Evolutionary conservation across 1,140 invertebrate genomes (phyloP).

Genomic region (Zaprionus ornatus): DNA sequence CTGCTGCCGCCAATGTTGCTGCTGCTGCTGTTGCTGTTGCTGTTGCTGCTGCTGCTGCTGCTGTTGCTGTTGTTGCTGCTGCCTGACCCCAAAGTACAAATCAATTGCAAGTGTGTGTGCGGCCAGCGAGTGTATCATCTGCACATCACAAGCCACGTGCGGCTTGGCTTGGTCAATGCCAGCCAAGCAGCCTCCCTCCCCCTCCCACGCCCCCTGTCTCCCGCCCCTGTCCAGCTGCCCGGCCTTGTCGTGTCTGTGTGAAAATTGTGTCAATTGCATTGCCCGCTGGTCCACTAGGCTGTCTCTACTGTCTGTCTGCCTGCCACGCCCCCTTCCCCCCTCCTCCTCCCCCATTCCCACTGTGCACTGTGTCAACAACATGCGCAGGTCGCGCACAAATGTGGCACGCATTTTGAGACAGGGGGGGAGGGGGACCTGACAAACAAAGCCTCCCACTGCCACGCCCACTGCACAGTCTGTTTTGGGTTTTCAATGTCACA

Average conservation of each 20-base stretch:
- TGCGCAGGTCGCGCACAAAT: constrained; percentile 66
- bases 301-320: background rate
- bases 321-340: background rate
- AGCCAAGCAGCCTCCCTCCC: background rate
- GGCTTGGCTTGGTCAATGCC: constrained; percentile 50
- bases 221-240: constrained; percentile 18
- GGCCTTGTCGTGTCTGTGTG: constrained; percentile 51
- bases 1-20: constrained; percentile 7
- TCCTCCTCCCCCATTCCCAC: background rate
- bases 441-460: background rate
- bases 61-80: constrained; percentile 40
- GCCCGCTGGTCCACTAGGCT: constrained; percentile 27
- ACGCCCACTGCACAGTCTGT: background rate
- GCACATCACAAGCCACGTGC: constrained; percentile 50
- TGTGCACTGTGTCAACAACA: constrained; percentile 65
- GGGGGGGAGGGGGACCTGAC: background rate
- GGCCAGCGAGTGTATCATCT: constrained; percentile 14
- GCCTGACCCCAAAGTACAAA: constrained; percentile 81
- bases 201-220: background rate
- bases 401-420: constrained; percentile 29
- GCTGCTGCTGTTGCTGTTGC: background rate
- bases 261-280: constrained; percentile 83
- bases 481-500: constrained; percentile 52
- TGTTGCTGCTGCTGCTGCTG: constrained; percentile 25
- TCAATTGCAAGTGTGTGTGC: constrained; percentile 65